Percentiles rank a stretch among this genome's conserved stretches.
Evolutionary conservation across 2,797 vertebrate species (phyloP).

Genomic region (Acestrorhynchus altus): DNA sequence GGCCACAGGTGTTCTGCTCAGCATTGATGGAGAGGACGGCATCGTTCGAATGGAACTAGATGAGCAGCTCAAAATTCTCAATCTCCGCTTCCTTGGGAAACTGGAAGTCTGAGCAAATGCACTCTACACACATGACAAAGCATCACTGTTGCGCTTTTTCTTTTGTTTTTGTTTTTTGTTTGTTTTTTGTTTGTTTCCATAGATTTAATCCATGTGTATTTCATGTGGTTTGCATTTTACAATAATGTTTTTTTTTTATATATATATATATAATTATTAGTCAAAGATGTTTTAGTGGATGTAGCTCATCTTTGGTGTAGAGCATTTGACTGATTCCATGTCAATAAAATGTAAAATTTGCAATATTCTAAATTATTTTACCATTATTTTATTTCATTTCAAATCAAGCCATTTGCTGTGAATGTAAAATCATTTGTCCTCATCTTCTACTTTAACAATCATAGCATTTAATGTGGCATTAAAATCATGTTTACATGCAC

Average conservation of each 20-base stretch:
- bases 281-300: slow-evolving; percentile 53
- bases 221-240: slow-evolving; percentile 33
- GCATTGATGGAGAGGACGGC: slow-evolving; percentile 92
- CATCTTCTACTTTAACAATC: no score
- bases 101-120: slow-evolving; percentile 80
- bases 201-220: slow-evolving; percentile 7
- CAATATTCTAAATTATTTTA: slow-evolving; percentile 7
- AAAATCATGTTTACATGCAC: no score
- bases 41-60: slow-evolving; percentile 94
- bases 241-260: slow-evolving; percentile 6
- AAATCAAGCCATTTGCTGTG: not conserved
- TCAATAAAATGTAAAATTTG: slow-evolving; percentile 71
- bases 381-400: no score
- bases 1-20: slow-evolving; percentile 88
- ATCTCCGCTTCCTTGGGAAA: slow-evolving; percentile 91
- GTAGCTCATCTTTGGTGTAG: slow-evolving; percentile 40
- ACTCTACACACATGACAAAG: slow-evolving; percentile 12
- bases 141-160: not conserved
- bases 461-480: no score
- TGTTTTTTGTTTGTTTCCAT: slow-evolving; percentile 6
- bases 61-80: slow-evolving; percentile 92
- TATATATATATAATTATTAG: no score
- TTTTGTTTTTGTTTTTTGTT: slow-evolving; percentile 15
- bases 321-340: slow-evolving; percentile 49
- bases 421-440: not conserved